Evolutionary conservation across 2,888 invertebrate species (phyloP).

Genomic region (Plemyria rubiginata): DNA sequence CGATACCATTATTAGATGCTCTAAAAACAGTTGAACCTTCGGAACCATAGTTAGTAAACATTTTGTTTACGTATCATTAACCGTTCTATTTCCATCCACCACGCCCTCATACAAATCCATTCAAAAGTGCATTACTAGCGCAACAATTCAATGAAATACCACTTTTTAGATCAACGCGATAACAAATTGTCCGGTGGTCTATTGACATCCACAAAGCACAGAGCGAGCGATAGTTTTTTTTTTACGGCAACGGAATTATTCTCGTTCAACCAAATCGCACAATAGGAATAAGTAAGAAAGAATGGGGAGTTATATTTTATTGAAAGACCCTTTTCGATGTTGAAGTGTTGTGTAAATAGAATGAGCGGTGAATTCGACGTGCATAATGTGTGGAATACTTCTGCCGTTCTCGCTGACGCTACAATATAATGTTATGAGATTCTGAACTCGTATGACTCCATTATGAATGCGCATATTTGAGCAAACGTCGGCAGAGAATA

Average conservation of each 20-base stretch:
- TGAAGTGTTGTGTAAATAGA: slow-evolving; percentile 84
- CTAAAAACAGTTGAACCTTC: slow-evolving; percentile 11
- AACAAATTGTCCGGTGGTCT: slow-evolving; percentile 71
- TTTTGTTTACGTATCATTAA: slow-evolving; percentile 67
- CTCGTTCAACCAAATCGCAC: slow-evolving; percentile 68
- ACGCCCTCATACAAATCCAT: slow-evolving; percentile 49
- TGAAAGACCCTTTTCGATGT: slow-evolving; percentile 79
- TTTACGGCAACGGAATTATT: slow-evolving; percentile 57
- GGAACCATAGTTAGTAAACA: slow-evolving; percentile 56
- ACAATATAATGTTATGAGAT: slow-evolving; percentile 55
- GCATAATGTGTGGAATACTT: slow-evolving; percentile 77
- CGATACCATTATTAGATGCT: neutral
- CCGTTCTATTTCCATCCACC: slow-evolving; percentile 53
- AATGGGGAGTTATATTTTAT: slow-evolving; percentile 83
- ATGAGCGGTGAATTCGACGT: slow-evolving; percentile 62
- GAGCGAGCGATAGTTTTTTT: slow-evolving; percentile 41
- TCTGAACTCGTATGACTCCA: slow-evolving; percentile 32
- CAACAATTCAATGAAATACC: slow-evolving; percentile 68
- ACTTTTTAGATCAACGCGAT: slow-evolving; percentile 55
- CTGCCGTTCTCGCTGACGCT: slow-evolving; percentile 50
- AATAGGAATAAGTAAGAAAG: slow-evolving; percentile 72
- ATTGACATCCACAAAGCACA: slow-evolving; percentile 62
- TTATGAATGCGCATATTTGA: slow-evolving; percentile 31
- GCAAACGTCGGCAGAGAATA: slow-evolving; percentile 14
- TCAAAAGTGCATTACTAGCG: slow-evolving; percentile 49